Conservation (phyloP, 2,113 vertebrate species). For the Theropithecus gelada region DNA sequence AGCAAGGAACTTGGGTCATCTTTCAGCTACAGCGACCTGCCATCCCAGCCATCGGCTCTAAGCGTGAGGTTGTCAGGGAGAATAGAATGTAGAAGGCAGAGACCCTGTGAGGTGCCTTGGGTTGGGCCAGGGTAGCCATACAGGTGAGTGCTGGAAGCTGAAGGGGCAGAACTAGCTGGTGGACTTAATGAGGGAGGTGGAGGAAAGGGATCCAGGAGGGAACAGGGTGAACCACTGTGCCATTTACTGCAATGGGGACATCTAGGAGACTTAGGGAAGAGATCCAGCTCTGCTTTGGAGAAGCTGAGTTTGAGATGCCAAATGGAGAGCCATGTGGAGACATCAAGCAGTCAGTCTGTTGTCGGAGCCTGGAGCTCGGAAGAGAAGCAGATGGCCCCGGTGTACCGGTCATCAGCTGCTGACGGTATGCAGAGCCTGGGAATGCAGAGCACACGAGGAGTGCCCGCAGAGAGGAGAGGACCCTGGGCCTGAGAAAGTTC, state of each 20-base stretch:
- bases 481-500: background rate
- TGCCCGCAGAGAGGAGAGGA: background rate
- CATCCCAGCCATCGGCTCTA: fast-evolving
- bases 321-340: background rate
- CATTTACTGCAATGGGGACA: background rate
- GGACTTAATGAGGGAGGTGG: fast-evolving
- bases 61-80: background rate
- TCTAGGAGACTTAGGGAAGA: background rate
- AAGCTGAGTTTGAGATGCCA: background rate
- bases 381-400: background rate
- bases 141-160: background rate
- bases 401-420: background rate
- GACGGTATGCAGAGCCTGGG: too few relatives aligned
- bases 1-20: background rate
- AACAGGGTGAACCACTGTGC: background rate
- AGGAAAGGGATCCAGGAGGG: background rate
- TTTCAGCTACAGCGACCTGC: background rate
- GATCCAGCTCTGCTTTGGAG: background rate
- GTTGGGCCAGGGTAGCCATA: background rate
- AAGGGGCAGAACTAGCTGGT: background rate
- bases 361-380: background rate
- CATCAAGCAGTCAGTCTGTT: background rate
- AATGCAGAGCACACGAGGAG: background rate
- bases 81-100: background rate
- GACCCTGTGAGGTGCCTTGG: background rate